Evolutionary conservation across 1,140 invertebrate genomes (phyloP).

Genomic region (Musca vetustissima): DNA sequence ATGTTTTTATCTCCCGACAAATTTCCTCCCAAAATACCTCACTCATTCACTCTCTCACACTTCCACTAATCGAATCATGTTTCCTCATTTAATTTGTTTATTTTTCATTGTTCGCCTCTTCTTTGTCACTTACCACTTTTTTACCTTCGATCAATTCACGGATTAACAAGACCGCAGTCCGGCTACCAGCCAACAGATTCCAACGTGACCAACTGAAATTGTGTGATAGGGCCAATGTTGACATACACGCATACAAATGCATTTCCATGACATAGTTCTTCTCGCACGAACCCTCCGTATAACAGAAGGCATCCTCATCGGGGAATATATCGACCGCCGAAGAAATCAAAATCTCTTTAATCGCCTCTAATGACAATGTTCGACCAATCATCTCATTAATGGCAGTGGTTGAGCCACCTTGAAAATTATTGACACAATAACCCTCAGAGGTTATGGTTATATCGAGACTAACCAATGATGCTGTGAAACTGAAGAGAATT

Average conservation of each 20-base stretch:
- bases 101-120: background rate
- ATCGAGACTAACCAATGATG: slow-evolving; percentile 69
- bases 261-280: slow-evolving; percentile 77
- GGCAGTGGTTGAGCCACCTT: slow-evolving; percentile 47
- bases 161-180: slow-evolving; percentile 73
- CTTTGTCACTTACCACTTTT: slow-evolving; percentile 56
- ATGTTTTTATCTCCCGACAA: no score
- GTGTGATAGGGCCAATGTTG: slow-evolving; percentile 71
- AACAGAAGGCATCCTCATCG: slow-evolving; percentile 78
- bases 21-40: no score
- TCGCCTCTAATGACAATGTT: slow-evolving; percentile 41
- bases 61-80: no score
- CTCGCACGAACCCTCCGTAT: slow-evolving; percentile 69
- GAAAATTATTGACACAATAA: slow-evolving; percentile 49
- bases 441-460: slow-evolving; percentile 64
- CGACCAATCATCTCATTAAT: slow-evolving; percentile 51
- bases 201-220: slow-evolving; percentile 89
- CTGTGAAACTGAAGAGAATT: slow-evolving; percentile 65
- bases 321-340: slow-evolving; percentile 89
- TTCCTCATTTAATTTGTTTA: no score
- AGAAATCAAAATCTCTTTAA: slow-evolving; percentile 45
- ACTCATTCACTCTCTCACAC: no score
- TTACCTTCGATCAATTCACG: slow-evolving; percentile 67
- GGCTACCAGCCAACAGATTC: slow-evolving; percentile 69
- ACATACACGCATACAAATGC: slow-evolving; percentile 82